Base-by-base conservation (phyloP, 2,113 vertebrate species). In the Corythaixoides concolor region DNA sequence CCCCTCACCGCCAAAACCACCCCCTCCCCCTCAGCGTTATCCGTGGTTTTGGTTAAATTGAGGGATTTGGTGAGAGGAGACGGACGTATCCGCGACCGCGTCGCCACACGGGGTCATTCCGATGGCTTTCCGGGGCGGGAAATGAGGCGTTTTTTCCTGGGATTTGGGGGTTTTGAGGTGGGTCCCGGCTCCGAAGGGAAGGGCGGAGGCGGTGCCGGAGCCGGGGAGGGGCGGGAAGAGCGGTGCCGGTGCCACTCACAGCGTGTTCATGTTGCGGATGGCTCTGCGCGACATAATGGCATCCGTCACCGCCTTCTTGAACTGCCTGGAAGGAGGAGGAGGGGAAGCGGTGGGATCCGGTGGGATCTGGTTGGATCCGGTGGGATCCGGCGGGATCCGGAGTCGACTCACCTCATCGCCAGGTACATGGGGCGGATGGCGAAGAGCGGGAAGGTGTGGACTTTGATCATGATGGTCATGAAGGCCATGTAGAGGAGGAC, bases 391-490 rank as follows among this genome's bases (percentile, higher is more conserved):
- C 41, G 14, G 41, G 41, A 12, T 43, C 41, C 39, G 0, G 5
- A 30, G 33, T 11, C 20, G 11, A 30, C 98, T 98, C 86, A 99
- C 99, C 99, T 99, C 99, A 99, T 99, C n/a, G 99, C 99, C 95
- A 99, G 97, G 97, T 99, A 99, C 99, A 99, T 99, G 90, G 99
- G 99, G n/a, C 99, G 98, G 79, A 99, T 99, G 95, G 99, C 99
- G 10, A 99, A 99, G 72, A 99, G 98, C 1, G 99, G 99, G 98
- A 99, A 99, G 21, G 99, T 99, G 97, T 99, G 99, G 28, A 99
- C 99, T 93, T 99, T 99, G 95, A 99, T 99, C 99, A 99, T 99
- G 96, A 99, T 99, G 83, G 99, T 99, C 99, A 99, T 99, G 97
- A 99, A 99, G 24, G 99, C 99, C 97, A 99, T 98, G 95, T 99